Evolutionary conservation across 2,797 vertebrate species (phyloP), one percentile per base, ranked within the genome.

Genomic region (Florisuga fusca): DNA sequence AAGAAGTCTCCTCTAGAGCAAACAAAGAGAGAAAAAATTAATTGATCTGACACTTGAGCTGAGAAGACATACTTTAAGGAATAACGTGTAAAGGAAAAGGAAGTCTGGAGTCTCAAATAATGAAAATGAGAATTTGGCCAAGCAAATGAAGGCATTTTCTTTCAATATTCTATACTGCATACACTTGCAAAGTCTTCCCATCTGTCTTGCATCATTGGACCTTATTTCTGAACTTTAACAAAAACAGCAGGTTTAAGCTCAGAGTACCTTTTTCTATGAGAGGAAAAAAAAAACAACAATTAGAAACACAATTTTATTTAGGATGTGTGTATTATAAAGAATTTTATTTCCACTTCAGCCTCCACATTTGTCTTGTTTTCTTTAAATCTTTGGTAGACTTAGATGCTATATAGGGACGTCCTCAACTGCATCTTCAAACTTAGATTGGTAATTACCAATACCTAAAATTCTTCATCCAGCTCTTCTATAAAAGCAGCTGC

Each of bases 31-130:
- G 84, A 94, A 97, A 95, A 97, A 96, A 95, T 74, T 96, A 97
- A 98, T 97, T 97, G 95, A 93, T 91, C 94, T 97, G 95, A 93
- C 95, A 96, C 92, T 95, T 97, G 92, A 97, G 95, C 90, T 75
- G 27, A 96, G 93, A 96, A 97, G 96, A 97, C 83, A 33, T 77
- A 91, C 84, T 94, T 89, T 91, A 97, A 96, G 94, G 89, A 97
- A 95, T 89, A 88, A 15, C 80, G 69, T 67, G 93, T 95, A 92
- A 95, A 96, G 57, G 77, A 75, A 92, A 96, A 93, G 43, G 84
- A 95, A 95, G 50, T 95, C 83, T 91, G 53, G 77, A 84, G 90
- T 91, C 86, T 94, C 90, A 77, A 94, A 91, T 94, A 90, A 96
- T 96, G 91, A 95, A 92, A 95, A 91, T 69, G n/a, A 95, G 53